Evolutionary conservation across 2,113 vertebrate species (phyloP), one percentile per base, ranked within the genome.

Genomic region (Caranx melampygus): DNA sequence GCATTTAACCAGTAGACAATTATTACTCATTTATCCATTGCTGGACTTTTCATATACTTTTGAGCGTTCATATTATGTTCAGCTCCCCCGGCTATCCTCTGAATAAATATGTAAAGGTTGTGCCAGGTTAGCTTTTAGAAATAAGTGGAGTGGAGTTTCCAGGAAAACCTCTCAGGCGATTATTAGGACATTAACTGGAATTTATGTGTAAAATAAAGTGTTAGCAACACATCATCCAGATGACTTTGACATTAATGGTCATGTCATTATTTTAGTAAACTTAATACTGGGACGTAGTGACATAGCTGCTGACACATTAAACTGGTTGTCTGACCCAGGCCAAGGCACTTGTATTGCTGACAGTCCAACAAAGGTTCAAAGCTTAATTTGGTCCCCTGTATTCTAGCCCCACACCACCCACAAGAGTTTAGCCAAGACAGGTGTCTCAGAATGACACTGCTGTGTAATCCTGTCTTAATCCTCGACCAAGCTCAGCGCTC

Each of bases 391-490:
- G 69, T 78, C 60, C 44, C 54, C 16, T 61, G 3, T 45, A 15
- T 59, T 75, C 5, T 12, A 7, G 31, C n/a, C 67, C 31, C n/a
- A 40, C 52, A 26, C 59, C 1, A 2, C 44, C 33, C 33, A 51
- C 55, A 63, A 37, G 9, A 62, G 62, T 78, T 55, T 31, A 74
- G 34, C 67, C 75, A 49, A 81, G 85, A 76, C 87, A 83, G 84
- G 86, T 89, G 88, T 85, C 83, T 81, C 63, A 45, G 51, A 78
- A 69, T 72, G 74, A 88, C 84, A 84, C 81, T 89, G 61, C 66
- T 44, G 58, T 52, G 55, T 88, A 91, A 91, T 93, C 89, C 81
- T 59, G 63, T 78, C 12, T 20, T 91, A 87, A 91, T 91, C 67
- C 76, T 82, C 40, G 5, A 49, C 74, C 81, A 81, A 84, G 67